Conservation (phyloP, 1,140 invertebrate species). For the Carposina sasakii region DNA sequence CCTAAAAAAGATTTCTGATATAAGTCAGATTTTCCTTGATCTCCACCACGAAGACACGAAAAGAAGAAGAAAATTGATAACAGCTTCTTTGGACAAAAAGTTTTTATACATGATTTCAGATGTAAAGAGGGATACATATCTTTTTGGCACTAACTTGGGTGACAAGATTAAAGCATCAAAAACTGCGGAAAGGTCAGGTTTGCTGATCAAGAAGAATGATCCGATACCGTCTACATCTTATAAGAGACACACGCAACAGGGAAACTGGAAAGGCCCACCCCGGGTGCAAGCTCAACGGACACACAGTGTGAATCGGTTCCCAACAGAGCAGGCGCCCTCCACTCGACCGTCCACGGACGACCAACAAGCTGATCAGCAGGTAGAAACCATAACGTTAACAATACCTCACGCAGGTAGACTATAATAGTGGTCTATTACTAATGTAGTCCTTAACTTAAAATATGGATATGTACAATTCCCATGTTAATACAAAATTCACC, state of each 20-base stretch:
- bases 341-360: not conserved
- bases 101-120: not conserved
- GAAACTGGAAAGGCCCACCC: conserved; percentile 3
- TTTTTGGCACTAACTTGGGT: not conserved
- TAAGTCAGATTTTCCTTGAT: conserved; percentile 1
- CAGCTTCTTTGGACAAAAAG: conserved; percentile 2
- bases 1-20: conserved; percentile 1
- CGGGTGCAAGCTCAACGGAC: not conserved
- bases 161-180: conserved; percentile 6
- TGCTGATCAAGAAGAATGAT: not conserved
- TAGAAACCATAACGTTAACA: not conserved
- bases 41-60: conserved; percentile 3
- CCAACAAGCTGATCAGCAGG: not conserved
- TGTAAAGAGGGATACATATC: conserved; percentile 1
- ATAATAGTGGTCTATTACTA: not conserved
- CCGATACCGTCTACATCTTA: not conserved
- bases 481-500: too few species aligned
- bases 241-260: not conserved
- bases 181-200: not conserved
- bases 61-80: conserved; percentile 5
- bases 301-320: not conserved
- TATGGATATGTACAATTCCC: too few species aligned
- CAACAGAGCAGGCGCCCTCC: not conserved
- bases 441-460: too few species aligned
- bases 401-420: not conserved